Percentiles rank a stretch among this genome's conserved stretches.
These are phyloP conservation scores for Bufo gargarizans DNA, from an alignment of 2,113 vertebrate species.

Conservation along the genomic window DNA sequence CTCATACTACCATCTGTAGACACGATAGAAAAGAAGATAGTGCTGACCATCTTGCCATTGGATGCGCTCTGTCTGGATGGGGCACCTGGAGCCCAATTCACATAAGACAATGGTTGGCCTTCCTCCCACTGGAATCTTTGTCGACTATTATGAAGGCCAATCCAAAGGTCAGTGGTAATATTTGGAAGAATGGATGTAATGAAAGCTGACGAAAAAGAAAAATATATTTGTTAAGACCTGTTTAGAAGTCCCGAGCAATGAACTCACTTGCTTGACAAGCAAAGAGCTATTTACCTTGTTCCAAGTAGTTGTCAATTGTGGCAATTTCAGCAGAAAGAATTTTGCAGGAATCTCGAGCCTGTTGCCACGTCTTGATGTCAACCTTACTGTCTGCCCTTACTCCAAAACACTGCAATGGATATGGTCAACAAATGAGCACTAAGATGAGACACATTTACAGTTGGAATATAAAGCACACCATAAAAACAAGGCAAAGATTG, in stretches of 20 bases:
- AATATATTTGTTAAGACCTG: background rate
- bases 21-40: background rate
- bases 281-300: slow-evolving; percentile 81
- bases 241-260: background rate
- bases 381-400: slow-evolving; percentile 78
- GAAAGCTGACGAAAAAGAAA: slow-evolving; percentile 75
- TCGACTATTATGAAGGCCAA: slow-evolving; percentile 85
- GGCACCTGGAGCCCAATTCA: slow-evolving; percentile 91
- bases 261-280: background rate
- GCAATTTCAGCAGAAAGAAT: slow-evolving; percentile 80
- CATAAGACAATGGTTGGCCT: slow-evolving; percentile 78
- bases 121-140: slow-evolving; percentile 88
- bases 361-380: slow-evolving; percentile 82
- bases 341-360: slow-evolving; percentile 84
- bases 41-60: slow-evolving; percentile 78
- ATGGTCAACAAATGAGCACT: background rate
- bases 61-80: slow-evolving; percentile 82
- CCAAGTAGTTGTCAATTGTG: slow-evolving; percentile 82
- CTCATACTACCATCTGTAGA: background rate
- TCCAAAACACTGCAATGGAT: slow-evolving; percentile 81
- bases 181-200: slow-evolving; percentile 86
- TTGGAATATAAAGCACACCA: too few species aligned
- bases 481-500: too few species aligned
- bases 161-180: slow-evolving; percentile 85
- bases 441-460: background rate